These are phyloP conservation scores for Heterochromis multidens DNA, from an alignment of 2,113 vertebrate genomes.

Conservation along the genomic window DNA sequence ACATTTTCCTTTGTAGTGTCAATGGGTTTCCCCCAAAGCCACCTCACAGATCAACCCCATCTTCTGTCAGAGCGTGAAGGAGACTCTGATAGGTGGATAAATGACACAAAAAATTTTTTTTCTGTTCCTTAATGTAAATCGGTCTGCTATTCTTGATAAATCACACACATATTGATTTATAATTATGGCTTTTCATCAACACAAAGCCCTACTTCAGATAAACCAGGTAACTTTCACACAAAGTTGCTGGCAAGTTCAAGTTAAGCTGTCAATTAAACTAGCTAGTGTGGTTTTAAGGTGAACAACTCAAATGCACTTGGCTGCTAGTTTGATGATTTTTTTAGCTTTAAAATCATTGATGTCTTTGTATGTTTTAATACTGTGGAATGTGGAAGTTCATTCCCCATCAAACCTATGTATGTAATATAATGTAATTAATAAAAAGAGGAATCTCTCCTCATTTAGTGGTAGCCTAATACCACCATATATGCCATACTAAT, in stretches of 20 bases:
- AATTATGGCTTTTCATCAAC: background rate
- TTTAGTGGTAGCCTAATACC: no score
- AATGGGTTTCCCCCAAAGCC: background rate
- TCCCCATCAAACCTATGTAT: no score
- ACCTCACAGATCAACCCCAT: background rate
- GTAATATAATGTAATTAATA: no score
- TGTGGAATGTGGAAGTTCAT: no score
- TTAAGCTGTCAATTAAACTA: background rate
- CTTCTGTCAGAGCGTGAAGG: background rate
- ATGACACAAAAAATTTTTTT: background rate
- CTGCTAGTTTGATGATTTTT: background rate
- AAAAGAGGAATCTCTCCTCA: no score
- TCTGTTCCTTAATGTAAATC: background rate
- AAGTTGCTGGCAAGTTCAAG: background rate
- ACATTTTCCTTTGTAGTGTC: background rate
- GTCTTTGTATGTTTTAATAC: no score
- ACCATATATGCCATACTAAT: no score
- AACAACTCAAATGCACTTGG: background rate
- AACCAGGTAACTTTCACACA: background rate
- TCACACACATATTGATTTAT: background rate
- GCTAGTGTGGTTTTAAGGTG: background rate
- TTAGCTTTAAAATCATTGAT: background rate
- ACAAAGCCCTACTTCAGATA: background rate
- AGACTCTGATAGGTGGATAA: background rate
- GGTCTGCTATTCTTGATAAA: background rate